Conservation (phyloP, 2,888 invertebrate species). For the Odontocerum albicorne region DNA sequence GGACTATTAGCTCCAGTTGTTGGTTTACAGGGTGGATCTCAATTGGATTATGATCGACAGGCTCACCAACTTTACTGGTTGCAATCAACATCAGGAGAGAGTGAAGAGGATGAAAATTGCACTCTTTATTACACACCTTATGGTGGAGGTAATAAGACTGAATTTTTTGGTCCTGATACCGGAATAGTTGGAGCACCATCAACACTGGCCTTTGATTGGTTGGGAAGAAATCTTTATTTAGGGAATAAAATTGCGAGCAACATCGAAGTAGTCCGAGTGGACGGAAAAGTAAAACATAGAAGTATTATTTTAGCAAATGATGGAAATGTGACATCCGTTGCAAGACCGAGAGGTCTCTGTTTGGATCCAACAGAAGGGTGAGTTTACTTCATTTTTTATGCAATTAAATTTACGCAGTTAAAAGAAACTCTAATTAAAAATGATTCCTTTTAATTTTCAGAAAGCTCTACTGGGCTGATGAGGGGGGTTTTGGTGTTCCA, state of each 20-base stretch:
- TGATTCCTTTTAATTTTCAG: slow-evolving; percentile 46
- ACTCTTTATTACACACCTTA: slow-evolving; percentile 84
- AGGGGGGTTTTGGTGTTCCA: slow-evolving; percentile 87
- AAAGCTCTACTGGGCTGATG: slow-evolving; percentile 94
- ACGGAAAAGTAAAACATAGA: slow-evolving; percentile 81
- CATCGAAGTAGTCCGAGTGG: slow-evolving; percentile 85
- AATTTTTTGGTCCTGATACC: slow-evolving; percentile 77
- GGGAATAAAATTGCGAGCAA: slow-evolving; percentile 89
- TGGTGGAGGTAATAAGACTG: slow-evolving; percentile 81
- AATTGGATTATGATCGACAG: slow-evolving; percentile 89
- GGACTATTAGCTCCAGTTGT: slow-evolving; percentile 85
- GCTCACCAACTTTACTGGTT: slow-evolving; percentile 87
- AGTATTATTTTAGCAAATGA: slow-evolving; percentile 88
- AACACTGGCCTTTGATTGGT: slow-evolving; percentile 94
- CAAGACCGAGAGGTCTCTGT: slow-evolving; percentile 83
- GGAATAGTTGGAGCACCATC: slow-evolving; percentile 92
- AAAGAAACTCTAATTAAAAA: neutral
- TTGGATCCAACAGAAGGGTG: slow-evolving; percentile 92
- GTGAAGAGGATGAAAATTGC: slow-evolving; percentile 80
- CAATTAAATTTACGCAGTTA: neutral
- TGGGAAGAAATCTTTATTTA: slow-evolving; percentile 92
- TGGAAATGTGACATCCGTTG: slow-evolving; percentile 82
- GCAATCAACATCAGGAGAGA: slow-evolving; percentile 67
- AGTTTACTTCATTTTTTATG: slow-evolving; percentile 37
- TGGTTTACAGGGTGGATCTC: slow-evolving; percentile 80